Evolutionary conservation across 2,888 invertebrate genomes (phyloP).

Genomic region (Charanyca ferruginea): DNA sequence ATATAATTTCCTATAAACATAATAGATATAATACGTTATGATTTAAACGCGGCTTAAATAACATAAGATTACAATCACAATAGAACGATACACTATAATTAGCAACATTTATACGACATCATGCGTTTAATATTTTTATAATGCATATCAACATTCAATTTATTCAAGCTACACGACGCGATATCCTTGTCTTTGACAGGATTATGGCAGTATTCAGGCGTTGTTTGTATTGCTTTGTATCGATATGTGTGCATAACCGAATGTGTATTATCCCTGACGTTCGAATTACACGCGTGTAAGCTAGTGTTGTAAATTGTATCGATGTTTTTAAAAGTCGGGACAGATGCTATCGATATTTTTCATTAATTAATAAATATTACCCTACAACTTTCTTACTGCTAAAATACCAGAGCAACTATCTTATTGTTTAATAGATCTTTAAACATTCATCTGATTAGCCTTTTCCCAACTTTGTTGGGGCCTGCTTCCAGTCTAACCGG

Average conservation of each 20-base stretch:
- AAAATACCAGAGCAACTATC: slow-evolving; percentile 25
- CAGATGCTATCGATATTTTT: slow-evolving; percentile 28
- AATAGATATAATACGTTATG: slow-evolving; percentile 11
- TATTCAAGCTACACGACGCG: not conserved
- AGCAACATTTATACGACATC: slow-evolving; percentile 40
- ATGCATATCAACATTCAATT: slow-evolving; percentile 34
- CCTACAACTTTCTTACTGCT: slow-evolving; percentile 39
- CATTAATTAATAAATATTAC: slow-evolving; percentile 46
- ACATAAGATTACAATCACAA: slow-evolving; percentile 44
- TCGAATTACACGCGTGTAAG: not conserved
- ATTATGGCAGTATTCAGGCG: not conserved
- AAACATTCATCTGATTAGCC: too few species aligned
- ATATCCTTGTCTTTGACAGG: not conserved
- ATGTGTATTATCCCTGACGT: slow-evolving; percentile 21
- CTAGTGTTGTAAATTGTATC: slow-evolving; percentile 34
- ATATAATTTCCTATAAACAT: slow-evolving; percentile 32
- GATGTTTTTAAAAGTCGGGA: not conserved
- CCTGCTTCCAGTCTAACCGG: too few species aligned
- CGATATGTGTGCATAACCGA: slow-evolving; percentile 14
- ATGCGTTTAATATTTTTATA: slow-evolving; percentile 20
- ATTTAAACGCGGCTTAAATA: slow-evolving; percentile 22
- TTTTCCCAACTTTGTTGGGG: too few species aligned
- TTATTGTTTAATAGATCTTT: not conserved
- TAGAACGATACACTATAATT: slow-evolving; percentile 38
- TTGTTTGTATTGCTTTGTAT: slow-evolving; percentile 21